Evolutionary conservation across 2,113 vertebrate genomes (phyloP).

Genomic region (Hystrix cristata): DNA sequence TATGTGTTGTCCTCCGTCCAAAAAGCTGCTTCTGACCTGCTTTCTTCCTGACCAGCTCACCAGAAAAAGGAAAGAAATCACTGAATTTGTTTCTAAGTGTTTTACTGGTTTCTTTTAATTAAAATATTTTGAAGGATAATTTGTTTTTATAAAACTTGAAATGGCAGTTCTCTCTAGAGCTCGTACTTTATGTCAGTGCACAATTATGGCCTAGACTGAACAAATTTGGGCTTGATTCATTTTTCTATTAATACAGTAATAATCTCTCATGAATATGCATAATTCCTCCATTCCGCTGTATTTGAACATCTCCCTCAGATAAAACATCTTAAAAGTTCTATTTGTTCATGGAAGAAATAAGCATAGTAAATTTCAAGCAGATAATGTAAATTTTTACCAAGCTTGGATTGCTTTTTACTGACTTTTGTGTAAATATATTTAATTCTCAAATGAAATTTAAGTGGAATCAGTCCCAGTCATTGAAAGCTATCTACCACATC

Average conservation of each 20-base stretch:
- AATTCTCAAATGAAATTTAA: slow-evolving; percentile 60
- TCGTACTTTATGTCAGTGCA: slow-evolving; percentile 43
- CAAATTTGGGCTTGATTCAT: slow-evolving; percentile 57
- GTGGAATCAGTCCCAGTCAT: slow-evolving; percentile 14
- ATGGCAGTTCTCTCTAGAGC: slow-evolving; percentile 62
- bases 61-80: slow-evolving; percentile 23
- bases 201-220: slow-evolving; percentile 72
- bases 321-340: slow-evolving; percentile 55
- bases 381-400: slow-evolving; percentile 43
- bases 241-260: slow-evolving; percentile 75
- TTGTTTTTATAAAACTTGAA: slow-evolving; percentile 64
- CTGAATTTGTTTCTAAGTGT: slow-evolving; percentile 29
- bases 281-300: slow-evolving; percentile 33
- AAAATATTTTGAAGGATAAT: slow-evolving; percentile 66
- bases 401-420: slow-evolving; percentile 33
- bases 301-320: slow-evolving; percentile 51
- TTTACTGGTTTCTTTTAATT: slow-evolving; percentile 67
- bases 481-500: slow-evolving; percentile 22
- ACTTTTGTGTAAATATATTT: slow-evolving; percentile 57
- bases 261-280: slow-evolving; percentile 72
- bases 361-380: slow-evolving; percentile 48
- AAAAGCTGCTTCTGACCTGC: slow-evolving; percentile 45
- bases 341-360: slow-evolving; percentile 45
- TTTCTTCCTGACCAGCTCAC: slow-evolving; percentile 57
- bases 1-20: slow-evolving; percentile 19